These are phyloP conservation scores for Poeciliopsis retropinna DNA, from an alignment of 2,113 vertebrate genomes.

Conservation along the genomic window DNA sequence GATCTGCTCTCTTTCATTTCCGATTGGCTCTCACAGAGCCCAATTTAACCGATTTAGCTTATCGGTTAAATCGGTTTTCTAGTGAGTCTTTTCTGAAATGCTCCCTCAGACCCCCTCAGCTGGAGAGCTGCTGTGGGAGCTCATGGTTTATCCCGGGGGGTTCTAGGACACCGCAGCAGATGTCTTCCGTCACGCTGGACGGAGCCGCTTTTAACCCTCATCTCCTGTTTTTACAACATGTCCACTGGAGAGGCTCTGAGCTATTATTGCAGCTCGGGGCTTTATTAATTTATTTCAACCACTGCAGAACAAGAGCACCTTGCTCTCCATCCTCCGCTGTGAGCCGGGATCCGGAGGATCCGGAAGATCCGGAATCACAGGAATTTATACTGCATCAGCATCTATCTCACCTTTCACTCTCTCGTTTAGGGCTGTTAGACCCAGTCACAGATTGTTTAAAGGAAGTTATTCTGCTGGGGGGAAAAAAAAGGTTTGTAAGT, in stretches of 20 bases:
- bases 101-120: slow-evolving; percentile 10
- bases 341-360: background rate
- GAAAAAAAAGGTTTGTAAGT: background rate
- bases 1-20: slow-evolving; percentile 50
- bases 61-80: slow-evolving; percentile 15
- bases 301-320: slow-evolving; percentile 21
- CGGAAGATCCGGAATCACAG: slow-evolving; percentile 44
- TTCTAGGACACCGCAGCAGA: slow-evolving; percentile 31
- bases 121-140: slow-evolving; percentile 8
- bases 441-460: background rate
- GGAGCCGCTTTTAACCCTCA: slow-evolving; percentile 30
- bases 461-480: too few species aligned
- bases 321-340: slow-evolving; percentile 1
- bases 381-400: slow-evolving; percentile 38
- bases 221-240: slow-evolving; percentile 53
- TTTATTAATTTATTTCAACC: slow-evolving; percentile 28
- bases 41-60: too few species aligned
- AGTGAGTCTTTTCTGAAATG: slow-evolving; percentile 27
- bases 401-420: slow-evolving; percentile 23
- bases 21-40: slow-evolving; percentile 4
- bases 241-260: slow-evolving; percentile 20
- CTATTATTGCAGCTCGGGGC: slow-evolving; percentile 53
- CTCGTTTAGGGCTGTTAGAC: background rate
- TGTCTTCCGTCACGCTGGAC: slow-evolving; percentile 38
- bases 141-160: slow-evolving; percentile 25